Base-by-base conservation (phyloP, 1,140 invertebrate genomes). In the Delia radicum region DNA sequence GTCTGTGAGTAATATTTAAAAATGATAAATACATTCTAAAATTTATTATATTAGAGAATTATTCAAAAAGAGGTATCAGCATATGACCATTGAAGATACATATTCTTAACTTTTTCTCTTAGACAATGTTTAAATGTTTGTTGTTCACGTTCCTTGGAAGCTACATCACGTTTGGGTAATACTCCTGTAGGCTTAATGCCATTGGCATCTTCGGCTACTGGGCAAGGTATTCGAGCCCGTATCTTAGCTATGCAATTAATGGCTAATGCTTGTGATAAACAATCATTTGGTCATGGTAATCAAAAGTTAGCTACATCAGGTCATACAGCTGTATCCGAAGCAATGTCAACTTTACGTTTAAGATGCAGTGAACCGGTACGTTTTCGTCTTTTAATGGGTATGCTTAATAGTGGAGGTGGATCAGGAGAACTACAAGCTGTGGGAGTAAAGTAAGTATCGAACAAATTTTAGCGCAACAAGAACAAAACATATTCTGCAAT, bases 311-410 rank as follows among this genome's bases (percentile, higher is more conserved):
- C 79, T 26, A 77, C 75, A 3, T 87, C 87, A 12, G 95, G 95
- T 6, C 94, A 95, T 86, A 90, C 90, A 0, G 91, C 93, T 75
- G 94, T 97, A 12, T 94, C 95, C 0, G 96, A 98, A 85, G 95
- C 96, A 0, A 90, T 98, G 74, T 95, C 95, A 0, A 96, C 95
- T 0, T 87, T 98, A 48, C 90, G 96, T 15, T 87, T 98, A 0
- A 89, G 95, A 33, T 96, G 95, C 82, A 96, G 95, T 24, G 96
- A 98, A 83, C 94, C 95, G 0, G 95, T 96, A 3, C 89, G 96
- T 79, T 98, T 97, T 87, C 90, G 96, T 73, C 93, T 98, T 81
- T 89, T 98, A 0, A 92, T 96, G 8, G 95, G 95, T 2, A 96
- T 97, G 87, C 89, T 97, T 27, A 91, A 92, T 77, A 93, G 93